Evolutionary conservation across 2,888 invertebrate genomes (phyloP).

Genomic region (Azorinus chamasolen): DNA sequence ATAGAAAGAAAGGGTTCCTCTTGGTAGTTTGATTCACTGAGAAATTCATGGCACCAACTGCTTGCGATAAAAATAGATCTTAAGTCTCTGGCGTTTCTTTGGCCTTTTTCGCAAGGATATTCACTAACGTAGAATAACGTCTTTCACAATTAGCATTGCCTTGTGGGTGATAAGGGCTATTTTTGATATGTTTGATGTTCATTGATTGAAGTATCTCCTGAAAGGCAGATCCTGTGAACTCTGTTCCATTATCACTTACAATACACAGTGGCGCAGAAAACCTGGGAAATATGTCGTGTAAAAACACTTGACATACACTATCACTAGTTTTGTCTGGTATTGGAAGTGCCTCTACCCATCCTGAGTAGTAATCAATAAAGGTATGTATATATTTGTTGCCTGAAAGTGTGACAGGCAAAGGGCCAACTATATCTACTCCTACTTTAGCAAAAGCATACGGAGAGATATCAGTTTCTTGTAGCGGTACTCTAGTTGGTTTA

Average conservation of each 20-base stretch:
- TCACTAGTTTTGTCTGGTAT: conserved; percentile 20
- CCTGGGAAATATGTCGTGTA: too few relatives aligned
- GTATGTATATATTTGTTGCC: conserved; percentile 36
- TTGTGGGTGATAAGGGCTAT: conserved; percentile 14
- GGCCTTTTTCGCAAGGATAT: conserved; percentile 28
- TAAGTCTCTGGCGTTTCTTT: conserved; percentile 27
- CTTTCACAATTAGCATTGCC: conserved; percentile 12
- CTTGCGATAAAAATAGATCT: too few relatives aligned
- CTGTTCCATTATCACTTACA: conserved; percentile 41
- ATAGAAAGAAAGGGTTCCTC: conserved; percentile 32
- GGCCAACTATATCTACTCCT: conserved; percentile 29
- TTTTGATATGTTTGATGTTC: conserved; percentile 38
- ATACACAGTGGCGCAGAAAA: too few relatives aligned
- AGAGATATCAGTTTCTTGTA: conserved; percentile 34
- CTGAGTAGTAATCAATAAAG: conserved; percentile 16
- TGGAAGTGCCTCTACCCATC: conserved; percentile 19
- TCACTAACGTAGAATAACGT: conserved; percentile 13
- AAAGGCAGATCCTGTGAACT: conserved; percentile 17
- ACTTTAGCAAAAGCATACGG: conserved; percentile 39
- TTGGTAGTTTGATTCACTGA: conserved; percentile 35
- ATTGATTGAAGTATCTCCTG: conserved; percentile 25
- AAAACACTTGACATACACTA: conserved; percentile 5
- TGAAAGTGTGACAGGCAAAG: conserved; percentile 37
- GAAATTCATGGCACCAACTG: conserved; percentile 31
- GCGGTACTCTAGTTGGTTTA: conserved; percentile 7